Evolutionary conservation across 1,140 invertebrate genomes (phyloP), one percentile per base, ranked within the genome.

Genomic region (Bradysia coprophila): DNA sequence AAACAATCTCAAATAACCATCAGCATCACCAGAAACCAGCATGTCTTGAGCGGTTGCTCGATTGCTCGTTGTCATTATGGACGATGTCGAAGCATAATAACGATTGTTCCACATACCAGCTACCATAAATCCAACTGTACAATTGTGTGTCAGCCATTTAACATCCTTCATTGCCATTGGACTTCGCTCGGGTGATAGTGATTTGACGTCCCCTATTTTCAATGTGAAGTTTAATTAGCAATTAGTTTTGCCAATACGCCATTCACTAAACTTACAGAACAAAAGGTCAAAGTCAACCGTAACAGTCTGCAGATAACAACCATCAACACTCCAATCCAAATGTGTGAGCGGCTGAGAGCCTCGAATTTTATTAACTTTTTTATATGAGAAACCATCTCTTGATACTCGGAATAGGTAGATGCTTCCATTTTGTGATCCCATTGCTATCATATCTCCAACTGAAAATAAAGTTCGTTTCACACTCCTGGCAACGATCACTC

Each of bases 71-170:
- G 83, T 78, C 40, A 89, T 72, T 19, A 82, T 69, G 9, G 71
- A 56, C 21, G 81, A 81, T 10, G 78, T 78, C 67, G 81, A 72
- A 18, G 81, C 81, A 52, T 87, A 86, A 55, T 82, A 86, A 16
- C 84, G 72, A 58, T 89, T 89, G 48, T 86, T 86, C 85, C 85
- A 91, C 61, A 88, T 81, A 78, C 87, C 87, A 46, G 83, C 78
- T 15, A 87, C 78, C 54, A 85, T 66, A 58, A 81, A 90, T 36
- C 84, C 83, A 43, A 90, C 76, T 0, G 80, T 83, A 20, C 78
- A 81, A 52, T 84, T 88, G 46, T 82, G 80, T 6, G 81, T 83
- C 46, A 82, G 74, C 85, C 85, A 90, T 59, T 86, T 86, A 2
- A 85, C 78, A 56, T 90, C 84, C 56, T 87, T 86, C 79, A 88